Evolutionary conservation across 2,113 vertebrate genomes (phyloP).

Genomic region (Neoarius graeffei): DNA sequence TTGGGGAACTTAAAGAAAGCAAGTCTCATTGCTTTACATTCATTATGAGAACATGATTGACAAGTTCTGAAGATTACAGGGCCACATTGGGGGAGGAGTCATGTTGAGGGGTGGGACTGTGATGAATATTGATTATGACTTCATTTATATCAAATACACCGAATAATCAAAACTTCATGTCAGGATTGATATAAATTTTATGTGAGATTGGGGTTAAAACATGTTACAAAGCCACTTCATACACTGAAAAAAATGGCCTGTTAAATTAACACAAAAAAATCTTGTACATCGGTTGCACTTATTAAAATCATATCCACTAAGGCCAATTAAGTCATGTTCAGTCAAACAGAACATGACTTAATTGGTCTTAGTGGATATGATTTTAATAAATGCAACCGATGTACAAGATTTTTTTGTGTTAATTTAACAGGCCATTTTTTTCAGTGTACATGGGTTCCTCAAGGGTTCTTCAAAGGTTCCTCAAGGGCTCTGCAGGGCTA

Average conservation of each 20-base stretch:
- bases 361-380: too few relatives aligned
- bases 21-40: background rate
- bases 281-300: too few relatives aligned
- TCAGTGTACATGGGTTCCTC: background rate
- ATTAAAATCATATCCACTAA: too few relatives aligned
- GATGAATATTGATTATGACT: background rate
- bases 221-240: background rate
- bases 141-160: background rate
- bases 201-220: background rate
- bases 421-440: too few relatives aligned
- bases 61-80: background rate
- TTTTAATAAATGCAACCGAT: too few relatives aligned
- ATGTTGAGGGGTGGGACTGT: background rate
- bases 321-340: too few relatives aligned
- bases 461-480: background rate
- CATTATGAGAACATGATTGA: background rate
- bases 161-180: background rate
- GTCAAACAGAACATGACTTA: too few relatives aligned
- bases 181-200: background rate
- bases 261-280: too few relatives aligned
- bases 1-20: background rate
- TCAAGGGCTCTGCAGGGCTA: background rate
- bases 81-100: background rate
- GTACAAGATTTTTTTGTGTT: too few relatives aligned
- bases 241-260: too few relatives aligned